Evolutionary conservation across 2,888 invertebrate species (phyloP).

Genomic region (Nineta flava): DNA sequence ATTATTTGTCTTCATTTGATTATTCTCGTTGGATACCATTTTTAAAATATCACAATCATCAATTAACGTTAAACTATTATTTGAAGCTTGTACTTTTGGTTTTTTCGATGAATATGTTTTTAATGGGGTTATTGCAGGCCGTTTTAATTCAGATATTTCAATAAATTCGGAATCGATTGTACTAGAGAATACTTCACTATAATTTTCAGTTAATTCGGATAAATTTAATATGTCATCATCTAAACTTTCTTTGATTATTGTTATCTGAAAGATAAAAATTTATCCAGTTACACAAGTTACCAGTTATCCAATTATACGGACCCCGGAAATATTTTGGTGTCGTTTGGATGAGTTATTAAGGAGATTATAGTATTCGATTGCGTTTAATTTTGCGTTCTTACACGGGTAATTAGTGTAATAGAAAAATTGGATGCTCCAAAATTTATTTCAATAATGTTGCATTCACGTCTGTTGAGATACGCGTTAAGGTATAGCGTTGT

Average conservation of each 20-base stretch:
- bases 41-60: not conserved
- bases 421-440: no score
- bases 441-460: no score
- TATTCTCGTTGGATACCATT: not conserved
- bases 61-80: no score
- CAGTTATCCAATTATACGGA: no score
- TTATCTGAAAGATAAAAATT: not conserved
- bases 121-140: not conserved
- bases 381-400: no score
- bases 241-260: not conserved
- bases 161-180: not conserved
- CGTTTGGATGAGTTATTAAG: no score
- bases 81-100: not conserved
- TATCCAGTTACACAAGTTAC: no score
- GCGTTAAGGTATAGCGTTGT: no score
- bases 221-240: not conserved
- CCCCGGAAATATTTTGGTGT: no score
- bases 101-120: not conserved
- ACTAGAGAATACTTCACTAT: not conserved
- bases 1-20: not conserved
- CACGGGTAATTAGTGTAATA: no score
- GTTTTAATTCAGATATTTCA: conserved; percentile 2
- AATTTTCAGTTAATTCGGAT: not conserved
- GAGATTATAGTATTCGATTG: no score
- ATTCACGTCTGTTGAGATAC: no score